Evolutionary conservation across 1,140 invertebrate species (phyloP).

Genomic region (Mactra quadrangularis): DNA sequence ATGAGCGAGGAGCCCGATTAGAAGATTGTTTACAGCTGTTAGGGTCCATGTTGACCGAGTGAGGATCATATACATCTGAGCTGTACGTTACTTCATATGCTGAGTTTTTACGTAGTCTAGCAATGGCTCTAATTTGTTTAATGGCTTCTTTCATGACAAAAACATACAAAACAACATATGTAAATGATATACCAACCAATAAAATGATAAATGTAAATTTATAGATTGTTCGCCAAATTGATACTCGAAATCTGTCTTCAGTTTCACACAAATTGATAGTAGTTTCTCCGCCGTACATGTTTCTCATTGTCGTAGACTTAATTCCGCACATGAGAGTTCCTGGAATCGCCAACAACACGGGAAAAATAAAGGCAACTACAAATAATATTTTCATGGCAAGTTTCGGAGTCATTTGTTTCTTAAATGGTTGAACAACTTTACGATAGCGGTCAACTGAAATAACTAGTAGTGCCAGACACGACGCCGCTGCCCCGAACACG

Average conservation of each 20-base stretch:
- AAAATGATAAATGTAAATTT: conserved; percentile 35
- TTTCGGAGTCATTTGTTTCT: conserved; percentile 39
- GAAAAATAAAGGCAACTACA: conserved; percentile 19
- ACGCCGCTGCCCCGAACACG: conserved; percentile 19
- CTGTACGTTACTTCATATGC: conserved; percentile 30
- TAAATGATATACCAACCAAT: conserved; percentile 24
- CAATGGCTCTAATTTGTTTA: conserved; percentile 39
- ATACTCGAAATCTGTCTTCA: conserved; percentile 20
- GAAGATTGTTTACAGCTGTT: too few species aligned
- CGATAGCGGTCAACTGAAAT: conserved; percentile 50
- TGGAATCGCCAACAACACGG: conserved; percentile 31
- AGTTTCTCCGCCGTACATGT: conserved; percentile 11
- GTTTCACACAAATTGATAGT: conserved; percentile 42
- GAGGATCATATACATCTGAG: conserved; percentile 38
- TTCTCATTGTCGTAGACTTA: conserved; percentile 1
- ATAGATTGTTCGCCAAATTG: conserved; percentile 29
- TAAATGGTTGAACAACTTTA: conserved; percentile 45
- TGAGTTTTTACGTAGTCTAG: conserved; percentile 12
- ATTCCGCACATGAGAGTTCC: conserved; percentile 47
- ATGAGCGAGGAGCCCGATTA: too few species aligned
- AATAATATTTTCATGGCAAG: conserved; percentile 29
- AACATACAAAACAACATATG: conserved; percentile 30
- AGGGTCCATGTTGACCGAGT: background rate
- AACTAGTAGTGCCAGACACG: conserved; percentile 18
- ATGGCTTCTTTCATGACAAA: conserved; percentile 43